Base-by-base conservation (phyloP, 1,140 invertebrate genomes). In the Gonatopus flavifemur region DNA sequence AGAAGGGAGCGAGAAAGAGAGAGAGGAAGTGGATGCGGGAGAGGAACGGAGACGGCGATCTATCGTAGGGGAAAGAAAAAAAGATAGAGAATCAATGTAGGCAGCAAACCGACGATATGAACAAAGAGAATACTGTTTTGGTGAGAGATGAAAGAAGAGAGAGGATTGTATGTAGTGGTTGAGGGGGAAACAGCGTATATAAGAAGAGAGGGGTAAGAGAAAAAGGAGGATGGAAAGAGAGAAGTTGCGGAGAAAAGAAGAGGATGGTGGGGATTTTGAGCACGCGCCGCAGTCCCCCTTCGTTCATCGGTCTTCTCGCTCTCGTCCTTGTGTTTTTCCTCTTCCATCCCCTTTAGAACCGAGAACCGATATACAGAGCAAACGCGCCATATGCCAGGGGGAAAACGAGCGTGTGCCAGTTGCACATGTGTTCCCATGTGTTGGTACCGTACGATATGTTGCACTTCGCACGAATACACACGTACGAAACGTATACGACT, bases 281-380 rank as follows among this genome's bases (percentile, higher is more conserved):
- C 75, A 77, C 75, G 75, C 75, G 75, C 74, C 75, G 67, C 62
- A 67, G 66, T n/a, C 66, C 68, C 69, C 66, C 63, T 62, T 57
- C 55, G 59, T 62, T 62, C n/a, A n/a, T n/a, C n/a, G n/a, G n/a
- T 62, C 64, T 57, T 66, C 53, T 64, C 56, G 52, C 57, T 50
- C 50, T 42, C 48, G 57, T 42, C 46, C 38, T 51, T 44, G 22
- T 52, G 47, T 40, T 59, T 45, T 28, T 40, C 30, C 3, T 22
- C 36, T 49, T 47, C 59, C 42, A 55, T 46, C 52, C 47, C 31
- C 33, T 55, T 44, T 44, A 35, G 48, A 50, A 56, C 60, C 55
- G 49, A 49, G 53, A 60, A 58, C 52, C 51, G 42, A 52, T n/a
- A n/a, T n/a, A n/a, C n/a, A 56, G 61, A 60, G 57, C 60, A 32